A percentile compares a stretch with the other conserved stretches of the same genome.
phyloP scores from a whole-genome alignment of 2,888 invertebrate genomes.

The Acanthosepion esculentum region DNA sequence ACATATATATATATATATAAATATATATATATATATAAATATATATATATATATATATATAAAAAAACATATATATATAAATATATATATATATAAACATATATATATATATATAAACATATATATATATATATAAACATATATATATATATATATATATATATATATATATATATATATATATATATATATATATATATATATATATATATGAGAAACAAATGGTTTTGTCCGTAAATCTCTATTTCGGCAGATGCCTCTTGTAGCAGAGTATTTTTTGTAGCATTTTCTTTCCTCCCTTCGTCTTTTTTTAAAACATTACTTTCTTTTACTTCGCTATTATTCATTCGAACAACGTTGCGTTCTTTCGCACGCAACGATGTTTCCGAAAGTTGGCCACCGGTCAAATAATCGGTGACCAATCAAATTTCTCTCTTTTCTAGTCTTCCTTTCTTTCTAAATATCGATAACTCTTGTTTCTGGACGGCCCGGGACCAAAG shows the following conservation, averaged over 20 bases:
- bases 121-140: not conserved
- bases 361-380: not conserved
- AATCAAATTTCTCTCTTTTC: not conserved
- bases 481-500: too few species aligned
- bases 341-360: too few species aligned
- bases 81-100: not conserved
- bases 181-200: not conserved
- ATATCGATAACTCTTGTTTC: not conserved
- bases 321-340: not conserved
- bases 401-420: constrained; percentile 6
- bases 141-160: not conserved
- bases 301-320: not conserved
- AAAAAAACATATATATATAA: too few species aligned
- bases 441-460: not conserved
- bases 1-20: not conserved
- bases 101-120: not conserved
- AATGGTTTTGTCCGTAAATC: not conserved
- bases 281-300: not conserved
- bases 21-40: not conserved
- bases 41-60: not conserved
- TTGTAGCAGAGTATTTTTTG: not conserved
- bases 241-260: not conserved
- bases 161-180: constrained; percentile 2
- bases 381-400: not conserved
- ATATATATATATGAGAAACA: not conserved